A percentile compares a stretch with the other conserved stretches of the same genome.
Conservation (phyloP, 2,113 vertebrate species). For the Amblyopsis rosae region DNA sequence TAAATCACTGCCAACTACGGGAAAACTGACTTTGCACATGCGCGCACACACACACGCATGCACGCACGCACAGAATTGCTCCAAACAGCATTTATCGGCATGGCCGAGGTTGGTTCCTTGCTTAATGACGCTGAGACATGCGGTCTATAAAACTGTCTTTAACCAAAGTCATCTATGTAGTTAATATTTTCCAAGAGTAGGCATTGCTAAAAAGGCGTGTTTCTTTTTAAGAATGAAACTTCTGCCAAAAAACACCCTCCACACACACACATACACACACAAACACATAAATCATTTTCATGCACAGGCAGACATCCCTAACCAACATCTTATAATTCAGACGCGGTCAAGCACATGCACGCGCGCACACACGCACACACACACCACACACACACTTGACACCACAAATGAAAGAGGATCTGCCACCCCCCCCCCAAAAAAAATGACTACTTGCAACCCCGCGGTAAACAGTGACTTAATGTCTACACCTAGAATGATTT, state of each 20-base stretch:
- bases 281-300: constrained; percentile 14
- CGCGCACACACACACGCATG: constrained; percentile 14
- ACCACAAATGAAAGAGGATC: constrained; percentile 55
- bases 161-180: no score
- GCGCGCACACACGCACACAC: constrained; percentile 20
- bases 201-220: no score
- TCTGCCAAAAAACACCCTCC: no score
- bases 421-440: constrained; percentile 37
- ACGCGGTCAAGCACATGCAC: constrained; percentile 37
- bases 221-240: no score
- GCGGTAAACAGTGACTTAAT: constrained; percentile 58
- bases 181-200: no score
- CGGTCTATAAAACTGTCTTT: no score
- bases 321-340: constrained; percentile 29
- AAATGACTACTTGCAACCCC: constrained; percentile 56
- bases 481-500: constrained; percentile 54
- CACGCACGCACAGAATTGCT: constrained; percentile 7
- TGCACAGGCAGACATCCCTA: constrained; percentile 34
- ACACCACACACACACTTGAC: background rate
- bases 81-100: background rate
- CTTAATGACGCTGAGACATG: background rate
- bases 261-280: constrained; percentile 21
- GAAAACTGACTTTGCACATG: background rate
- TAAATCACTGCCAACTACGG: constrained; percentile 41
- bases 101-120: background rate